Evolutionary conservation across 1,140 invertebrate genomes (phyloP), one percentile per base, ranked within the genome.

Genomic region (Steinernema khuongi): DNA sequence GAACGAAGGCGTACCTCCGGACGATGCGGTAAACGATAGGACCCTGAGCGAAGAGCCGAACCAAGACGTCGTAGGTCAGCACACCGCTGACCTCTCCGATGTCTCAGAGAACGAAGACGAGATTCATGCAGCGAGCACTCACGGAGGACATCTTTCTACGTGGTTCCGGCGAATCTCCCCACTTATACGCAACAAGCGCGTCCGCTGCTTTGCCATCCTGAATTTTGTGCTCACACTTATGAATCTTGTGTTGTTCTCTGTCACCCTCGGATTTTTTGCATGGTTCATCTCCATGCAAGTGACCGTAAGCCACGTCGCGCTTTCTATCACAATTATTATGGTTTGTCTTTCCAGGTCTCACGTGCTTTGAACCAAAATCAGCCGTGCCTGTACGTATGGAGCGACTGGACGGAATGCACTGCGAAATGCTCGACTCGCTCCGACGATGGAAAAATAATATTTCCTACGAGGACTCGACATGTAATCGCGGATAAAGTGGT

Each of bases 161-260:
- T 60, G 50, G 50, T 60, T n/a, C 26, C 50, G 50, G 14, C 50
- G 50, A 26, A 60, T 60, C 19, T 22, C 14, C 4, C 50, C 50
- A 22, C 50, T 60, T 22, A 22, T 60, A 4, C 50, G 50, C 50
- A 60, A 60, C 22, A 60, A 60, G 50, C 50, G 50, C 50, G 50
- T 60, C 7, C 50, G 50, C 7, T 14, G 4, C 26, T 60, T 60
- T 26, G 50, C 50, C 7, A 60, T 60, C 19, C 19, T 60, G 14
- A 60, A 60, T 26, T 60, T 60, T 22, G 26, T 60, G 14, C 19
- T 60, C 14, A 60, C 50, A 22, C 50, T 60, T 22, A 7, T 60
- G 7, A 60, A 60, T 60, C 50, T 60, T 22, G 50, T 60, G 14
- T 22, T 60, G 4, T 60, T 60, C 50, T 14, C 50, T 4, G 50